Conservation (phyloP, 1,140 invertebrate species). For the Antheraea pernyi region DNA sequence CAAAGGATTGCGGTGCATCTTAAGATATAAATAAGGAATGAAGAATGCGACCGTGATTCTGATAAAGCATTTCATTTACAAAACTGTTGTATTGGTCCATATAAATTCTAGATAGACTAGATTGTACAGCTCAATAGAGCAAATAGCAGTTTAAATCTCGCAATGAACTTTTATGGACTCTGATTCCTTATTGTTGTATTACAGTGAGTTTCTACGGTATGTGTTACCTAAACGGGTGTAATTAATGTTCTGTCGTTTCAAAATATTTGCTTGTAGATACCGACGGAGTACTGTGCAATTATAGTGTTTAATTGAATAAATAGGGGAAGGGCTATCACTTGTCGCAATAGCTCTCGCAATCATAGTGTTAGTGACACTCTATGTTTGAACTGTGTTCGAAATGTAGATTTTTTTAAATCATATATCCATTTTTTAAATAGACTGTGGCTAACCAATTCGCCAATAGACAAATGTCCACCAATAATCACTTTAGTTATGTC, state of each 20-base stretch:
- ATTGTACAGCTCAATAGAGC: not conserved
- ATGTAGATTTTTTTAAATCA: too few relatives aligned
- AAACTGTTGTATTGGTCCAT: not conserved
- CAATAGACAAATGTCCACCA: too few relatives aligned
- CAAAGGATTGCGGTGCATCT: not conserved
- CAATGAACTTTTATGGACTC: too few relatives aligned
- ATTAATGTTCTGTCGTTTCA: not conserved
- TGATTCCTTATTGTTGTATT: not conserved
- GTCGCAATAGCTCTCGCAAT: not conserved
- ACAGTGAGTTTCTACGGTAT: not conserved
- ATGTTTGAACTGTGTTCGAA: not conserved
- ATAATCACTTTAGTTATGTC: too few relatives aligned
- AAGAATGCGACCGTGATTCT: not conserved
- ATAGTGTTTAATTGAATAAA: not conserved
- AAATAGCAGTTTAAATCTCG: not conserved
- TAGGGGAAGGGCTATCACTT: not conserved
- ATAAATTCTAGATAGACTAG: not conserved
- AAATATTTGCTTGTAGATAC: slow-evolving; percentile 1
- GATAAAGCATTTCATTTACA: not conserved
- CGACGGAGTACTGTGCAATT: not conserved
- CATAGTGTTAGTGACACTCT: not conserved
- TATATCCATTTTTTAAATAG: too few relatives aligned
- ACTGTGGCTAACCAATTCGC: too few relatives aligned
- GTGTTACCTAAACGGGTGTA: not conserved
- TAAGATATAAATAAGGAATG: not conserved